These are phyloP conservation scores for Penaeus japonicus DNA, from an alignment of 1,140 invertebrate genomes.

Conservation along the genomic window DNA sequence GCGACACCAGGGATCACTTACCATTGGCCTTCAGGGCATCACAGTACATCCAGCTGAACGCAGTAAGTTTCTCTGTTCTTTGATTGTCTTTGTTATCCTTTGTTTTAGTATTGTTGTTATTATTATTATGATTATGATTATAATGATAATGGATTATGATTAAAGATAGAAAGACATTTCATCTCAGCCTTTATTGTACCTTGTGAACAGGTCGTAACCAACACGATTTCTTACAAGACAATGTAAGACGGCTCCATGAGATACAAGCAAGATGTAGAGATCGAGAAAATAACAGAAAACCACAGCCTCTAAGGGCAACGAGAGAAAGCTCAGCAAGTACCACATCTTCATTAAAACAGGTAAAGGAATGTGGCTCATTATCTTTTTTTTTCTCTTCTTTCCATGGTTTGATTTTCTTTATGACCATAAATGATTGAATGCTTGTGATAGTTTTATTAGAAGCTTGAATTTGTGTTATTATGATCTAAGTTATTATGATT, in stretches of 20 bases:
- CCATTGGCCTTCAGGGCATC: constrained; percentile 41
- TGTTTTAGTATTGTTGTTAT: not conserved
- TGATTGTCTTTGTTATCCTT: not conserved
- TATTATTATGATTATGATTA: no score
- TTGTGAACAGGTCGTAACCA: constrained; percentile 8
- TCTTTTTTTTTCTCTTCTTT: not conserved
- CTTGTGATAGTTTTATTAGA: no score
- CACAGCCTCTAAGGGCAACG: constrained; percentile 32
- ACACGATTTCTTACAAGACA: constrained; percentile 35
- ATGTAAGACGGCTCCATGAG: constrained; percentile 38
- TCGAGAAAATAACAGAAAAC: not conserved
- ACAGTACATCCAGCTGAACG: constrained; percentile 37
- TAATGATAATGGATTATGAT: no score
- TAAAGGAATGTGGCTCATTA: not conserved
- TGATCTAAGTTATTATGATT: no score
- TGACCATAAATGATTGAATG: no score
- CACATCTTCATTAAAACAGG: not conserved
- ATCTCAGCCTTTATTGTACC: not conserved
- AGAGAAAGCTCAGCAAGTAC: not conserved
- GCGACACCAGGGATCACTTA: constrained; percentile 47
- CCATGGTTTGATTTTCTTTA: no score
- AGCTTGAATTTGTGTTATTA: no score
- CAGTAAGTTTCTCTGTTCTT: not conserved
- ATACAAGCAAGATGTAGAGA: constrained; percentile 43
- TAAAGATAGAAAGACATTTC: not conserved